These are phyloP conservation scores for Hemichromis elongatus DNA, from an alignment of 2,113 vertebrate genomes.

Conservation along the genomic window DNA sequence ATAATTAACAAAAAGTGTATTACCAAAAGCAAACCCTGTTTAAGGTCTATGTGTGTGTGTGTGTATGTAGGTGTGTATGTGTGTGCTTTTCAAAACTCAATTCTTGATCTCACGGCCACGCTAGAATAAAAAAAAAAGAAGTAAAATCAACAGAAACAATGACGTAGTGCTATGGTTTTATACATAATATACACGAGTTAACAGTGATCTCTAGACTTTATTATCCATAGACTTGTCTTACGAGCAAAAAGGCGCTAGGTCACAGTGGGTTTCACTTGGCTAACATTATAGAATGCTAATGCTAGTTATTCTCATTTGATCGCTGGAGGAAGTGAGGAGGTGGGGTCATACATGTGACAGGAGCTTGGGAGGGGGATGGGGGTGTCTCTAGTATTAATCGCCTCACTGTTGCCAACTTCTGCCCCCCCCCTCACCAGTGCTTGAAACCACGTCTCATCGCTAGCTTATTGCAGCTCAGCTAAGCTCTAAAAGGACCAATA, in stretches of 20 bases:
- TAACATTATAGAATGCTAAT: slow-evolving; percentile 55
- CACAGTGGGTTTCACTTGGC: slow-evolving; percentile 64
- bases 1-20: not conserved
- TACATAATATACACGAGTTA: slow-evolving; percentile 72
- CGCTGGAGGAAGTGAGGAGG: slow-evolving; percentile 12
- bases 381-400: slow-evolving; percentile 8
- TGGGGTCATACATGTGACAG: slow-evolving; percentile 17
- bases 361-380: not conserved
- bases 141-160: slow-evolving; percentile 59
- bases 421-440: not conserved
- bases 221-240: slow-evolving; percentile 51
- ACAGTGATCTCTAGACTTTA: slow-evolving; percentile 61
- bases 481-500: not conserved
- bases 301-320: slow-evolving; percentile 51
- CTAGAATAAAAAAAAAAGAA: slow-evolving; percentile 63
- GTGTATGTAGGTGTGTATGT: not conserved
- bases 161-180: slow-evolving; percentile 68
- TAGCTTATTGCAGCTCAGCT: slow-evolving; percentile 8
- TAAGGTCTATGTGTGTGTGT: slow-evolving; percentile 14
- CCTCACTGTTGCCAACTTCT: not conserved
- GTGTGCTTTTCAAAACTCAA: slow-evolving; percentile 28
- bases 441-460: slow-evolving; percentile 14
- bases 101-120: slow-evolving; percentile 59
- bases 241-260: slow-evolving; percentile 59
- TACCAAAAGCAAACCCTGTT: slow-evolving; percentile 53